Evolutionary conservation across 2,113 vertebrate genomes (phyloP).

Genomic region (Ailuropoda melanoleuca): DNA sequence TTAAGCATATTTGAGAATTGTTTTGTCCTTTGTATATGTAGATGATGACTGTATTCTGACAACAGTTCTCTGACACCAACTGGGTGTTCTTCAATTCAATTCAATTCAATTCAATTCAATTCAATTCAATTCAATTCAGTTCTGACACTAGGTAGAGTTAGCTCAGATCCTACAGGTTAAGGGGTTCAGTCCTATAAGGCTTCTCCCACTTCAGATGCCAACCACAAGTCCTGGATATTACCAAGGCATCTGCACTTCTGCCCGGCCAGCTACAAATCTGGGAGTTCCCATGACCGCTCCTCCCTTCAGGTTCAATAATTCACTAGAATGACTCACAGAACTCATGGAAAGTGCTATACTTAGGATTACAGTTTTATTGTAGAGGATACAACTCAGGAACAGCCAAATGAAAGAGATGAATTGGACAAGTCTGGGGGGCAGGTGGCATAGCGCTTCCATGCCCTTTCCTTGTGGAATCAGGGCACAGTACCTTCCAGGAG

Average conservation of each 20-base stretch:
- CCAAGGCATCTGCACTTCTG: background rate
- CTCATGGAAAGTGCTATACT: background rate
- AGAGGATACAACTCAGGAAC: background rate
- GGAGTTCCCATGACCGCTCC: background rate
- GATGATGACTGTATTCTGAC: background rate
- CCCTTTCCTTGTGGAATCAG: background rate
- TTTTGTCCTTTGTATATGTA: background rate
- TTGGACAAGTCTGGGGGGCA: background rate
- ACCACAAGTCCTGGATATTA: background rate
- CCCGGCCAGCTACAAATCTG: background rate
- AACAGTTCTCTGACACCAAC: constrained; percentile 18
- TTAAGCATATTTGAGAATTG: background rate
- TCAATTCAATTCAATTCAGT: background rate
- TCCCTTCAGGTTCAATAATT: background rate
- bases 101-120: background rate
- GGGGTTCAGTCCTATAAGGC: background rate
- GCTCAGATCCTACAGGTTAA: background rate
- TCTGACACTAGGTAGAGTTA: background rate
- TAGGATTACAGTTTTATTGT: background rate
- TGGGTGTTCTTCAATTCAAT: background rate
- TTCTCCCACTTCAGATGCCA: background rate
- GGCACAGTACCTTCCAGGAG: background rate
- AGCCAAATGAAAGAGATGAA: background rate
- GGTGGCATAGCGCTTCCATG: background rate
- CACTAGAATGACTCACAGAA: background rate